Conservation (phyloP, 1,140 invertebrate genomes). For the Drosophila triauraria region DNA sequence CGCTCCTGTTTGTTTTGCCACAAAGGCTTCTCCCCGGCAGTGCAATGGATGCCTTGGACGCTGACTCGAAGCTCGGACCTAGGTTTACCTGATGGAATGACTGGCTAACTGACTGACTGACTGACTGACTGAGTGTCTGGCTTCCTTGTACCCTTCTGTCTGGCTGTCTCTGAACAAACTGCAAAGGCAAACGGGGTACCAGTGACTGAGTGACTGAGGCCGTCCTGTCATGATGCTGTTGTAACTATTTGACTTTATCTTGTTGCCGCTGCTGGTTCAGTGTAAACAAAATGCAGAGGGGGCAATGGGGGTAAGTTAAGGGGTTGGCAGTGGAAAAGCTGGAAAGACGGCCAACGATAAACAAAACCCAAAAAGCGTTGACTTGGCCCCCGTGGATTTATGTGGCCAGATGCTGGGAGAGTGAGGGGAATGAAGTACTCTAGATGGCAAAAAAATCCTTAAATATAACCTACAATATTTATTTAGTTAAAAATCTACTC, state of each 20-base stretch:
- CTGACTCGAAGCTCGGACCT: slow-evolving; percentile 28
- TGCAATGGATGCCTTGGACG: slow-evolving; percentile 35
- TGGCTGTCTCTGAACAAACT: slow-evolving; percentile 12
- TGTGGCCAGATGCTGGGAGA: slow-evolving; percentile 12
- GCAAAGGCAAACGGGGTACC: background rate
- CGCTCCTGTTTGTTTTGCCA: slow-evolving; percentile 42
- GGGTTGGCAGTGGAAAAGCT: slow-evolving; percentile 3
- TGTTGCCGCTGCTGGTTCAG: slow-evolving; percentile 57
- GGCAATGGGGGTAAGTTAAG: slow-evolving; percentile 4
- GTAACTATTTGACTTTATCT: slow-evolving; percentile 81
- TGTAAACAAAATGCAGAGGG: slow-evolving; percentile 56
- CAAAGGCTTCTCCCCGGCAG: slow-evolving; percentile 33
- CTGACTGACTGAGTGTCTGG: slow-evolving; percentile 3
- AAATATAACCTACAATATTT: background rate
- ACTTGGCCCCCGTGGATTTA: slow-evolving; percentile 42
- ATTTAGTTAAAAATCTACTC: no score
- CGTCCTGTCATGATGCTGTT: slow-evolving; percentile 67
- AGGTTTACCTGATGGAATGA: slow-evolving; percentile 41
- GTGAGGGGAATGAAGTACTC: background rate
- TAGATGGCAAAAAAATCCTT: background rate
- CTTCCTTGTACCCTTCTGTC: slow-evolving; percentile 1
- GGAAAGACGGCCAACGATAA: slow-evolving; percentile 59
- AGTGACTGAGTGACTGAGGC: slow-evolving; percentile 49
- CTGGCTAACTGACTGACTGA: slow-evolving; percentile 12
- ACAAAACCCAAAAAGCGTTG: slow-evolving; percentile 58